Percentiles rank a stretch among this genome's conserved stretches.
phyloP scores from a whole-genome alignment of 92 coral and sea anemone genomes.

The Blastomussa wellsi region DNA sequence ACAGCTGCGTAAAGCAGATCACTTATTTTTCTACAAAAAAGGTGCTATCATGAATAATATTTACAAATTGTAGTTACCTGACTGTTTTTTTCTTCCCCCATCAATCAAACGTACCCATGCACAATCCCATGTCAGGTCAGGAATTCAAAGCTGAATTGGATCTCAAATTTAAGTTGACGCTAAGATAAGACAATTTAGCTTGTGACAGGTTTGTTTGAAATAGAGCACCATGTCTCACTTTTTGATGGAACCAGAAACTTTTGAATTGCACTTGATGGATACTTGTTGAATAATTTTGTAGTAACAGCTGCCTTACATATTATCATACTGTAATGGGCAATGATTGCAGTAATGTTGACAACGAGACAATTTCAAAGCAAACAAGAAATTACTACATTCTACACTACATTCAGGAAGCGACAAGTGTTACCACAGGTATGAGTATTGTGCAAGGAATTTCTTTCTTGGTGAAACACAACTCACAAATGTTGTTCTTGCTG shows the following conservation, averaged over 20 bases:
- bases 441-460: background rate
- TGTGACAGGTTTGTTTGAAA: background rate
- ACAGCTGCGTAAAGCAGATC: no score
- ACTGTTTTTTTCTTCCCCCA: no score
- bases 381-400: background rate
- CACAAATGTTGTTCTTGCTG: background rate
- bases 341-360: background rate
- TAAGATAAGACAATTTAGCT: background rate
- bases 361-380: background rate
- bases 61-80: no score
- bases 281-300: background rate
- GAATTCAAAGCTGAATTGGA: no score
- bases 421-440: background rate
- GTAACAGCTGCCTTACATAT: background rate
- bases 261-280: background rate
- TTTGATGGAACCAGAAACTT: background rate
- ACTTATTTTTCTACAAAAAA: no score
- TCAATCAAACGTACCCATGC: no score
- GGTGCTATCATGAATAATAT: no score
- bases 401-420: background rate
- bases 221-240: background rate
- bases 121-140: no score
- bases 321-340: background rate
- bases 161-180: no score
- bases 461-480: background rate